Base-by-base conservation (phyloP, 2,888 invertebrate species). In the Harmothoe impar region DNA sequence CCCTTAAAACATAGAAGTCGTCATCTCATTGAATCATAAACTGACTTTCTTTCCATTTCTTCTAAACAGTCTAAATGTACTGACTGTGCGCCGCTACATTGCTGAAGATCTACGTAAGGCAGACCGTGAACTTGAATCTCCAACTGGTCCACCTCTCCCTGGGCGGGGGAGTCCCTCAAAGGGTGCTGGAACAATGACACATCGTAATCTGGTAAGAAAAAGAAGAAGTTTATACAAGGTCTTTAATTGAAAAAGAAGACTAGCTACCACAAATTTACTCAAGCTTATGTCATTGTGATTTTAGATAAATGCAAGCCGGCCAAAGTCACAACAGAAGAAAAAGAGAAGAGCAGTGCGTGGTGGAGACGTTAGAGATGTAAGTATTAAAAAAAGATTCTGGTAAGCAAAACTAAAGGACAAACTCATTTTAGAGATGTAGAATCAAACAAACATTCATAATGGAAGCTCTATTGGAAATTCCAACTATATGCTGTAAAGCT, bases 31-130 rank as follows among this genome's bases (percentile, higher is more conserved):
- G 43, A n/a, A n/a, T n/a, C n/a, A n/a, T n/a, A n/a, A n/a, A n/a
- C 43, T 43, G n/a, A n/a, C n/a, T 43, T 3, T 43, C 10, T 43
- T 43, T 43, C 5, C 10, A 43, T 10, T 43, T 89, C 3, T 23
- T 51, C 20, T 31, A 84, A 78, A 10, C 84, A 95, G 95, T 91
- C 92, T 95, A 89, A 94, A 95, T 92, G 93, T 95, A 35, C 92
- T 95, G 91, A 95, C 94, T 23, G 94, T 95, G 43, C 92, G 95
- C 35, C 93, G 95, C 23, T 94, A 95, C 92, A 94, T 95, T 78
- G 94, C 94, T 33, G 89, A 68, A 33, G 89, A 89, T 23, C 20
- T 89, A 62, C 31, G 68, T 25, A 89, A 54, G n/a, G 25, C 54
- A 31, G 23, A 54, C 17, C 86, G 54, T 15, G 86, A 86, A 23